Evolutionary conservation across 2,797 vertebrate species (phyloP), one percentile per base, ranked within the genome.

Genomic region (Zonotrichia albicollis): DNA sequence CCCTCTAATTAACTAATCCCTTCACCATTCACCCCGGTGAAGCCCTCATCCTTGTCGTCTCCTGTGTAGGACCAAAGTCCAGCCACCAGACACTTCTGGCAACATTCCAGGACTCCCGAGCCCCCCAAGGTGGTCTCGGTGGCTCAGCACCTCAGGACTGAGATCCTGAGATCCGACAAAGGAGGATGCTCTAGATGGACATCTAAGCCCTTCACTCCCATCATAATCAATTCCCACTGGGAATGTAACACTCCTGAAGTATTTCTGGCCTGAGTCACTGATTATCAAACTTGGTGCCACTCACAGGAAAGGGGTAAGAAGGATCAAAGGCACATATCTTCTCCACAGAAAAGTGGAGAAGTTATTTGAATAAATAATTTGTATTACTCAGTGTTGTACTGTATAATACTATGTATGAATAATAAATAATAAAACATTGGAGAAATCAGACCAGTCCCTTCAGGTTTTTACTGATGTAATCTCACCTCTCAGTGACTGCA

Each of bases 251-350:
- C 32, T 61, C 21, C 45, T 71, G 3, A 81, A 90, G 7, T 38
- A 36, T 65, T 81, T 78, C 66, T 77, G 45, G 32, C 42, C 38
- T 65, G 38, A 81, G 48, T 67, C 29, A 20, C 43, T 48, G 16
- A 8, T 27, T 64, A 4, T 32, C 32, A 78, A 43, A 72, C 26
- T 27, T 48, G 36, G 25, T 32, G 14, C 12, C 27, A 75, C 51
- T 79, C 48, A 42, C 36, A 76, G 64, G 73, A 66, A 79, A 51
- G 27, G 15, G 10, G 25, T 10, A 82, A 75, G 62, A 74, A 64
- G 23, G 10, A 38, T 22, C 0, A 4, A 65, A 19, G n/a, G 30
- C 34, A 29, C 11, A 1, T 21, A 19, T 32, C 1, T 36, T 54
- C 42, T 87, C 50, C 65, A 65, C 65, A 65, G 29, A 84, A 25